Conservation (phyloP, 2,888 invertebrate species). For the Drosophila kambysellisi region DNA sequence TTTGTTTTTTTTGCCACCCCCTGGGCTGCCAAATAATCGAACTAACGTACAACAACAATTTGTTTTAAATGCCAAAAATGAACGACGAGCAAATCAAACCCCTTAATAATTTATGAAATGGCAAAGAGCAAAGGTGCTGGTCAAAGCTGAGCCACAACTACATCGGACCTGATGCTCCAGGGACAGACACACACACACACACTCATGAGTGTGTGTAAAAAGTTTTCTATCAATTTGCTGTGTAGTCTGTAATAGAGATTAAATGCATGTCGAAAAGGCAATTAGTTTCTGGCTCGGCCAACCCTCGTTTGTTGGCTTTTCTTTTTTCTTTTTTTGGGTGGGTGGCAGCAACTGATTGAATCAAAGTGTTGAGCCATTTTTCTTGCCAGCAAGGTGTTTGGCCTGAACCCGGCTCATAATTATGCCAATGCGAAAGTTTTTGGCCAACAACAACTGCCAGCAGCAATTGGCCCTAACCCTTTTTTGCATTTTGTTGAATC, state of each 20-base stretch:
- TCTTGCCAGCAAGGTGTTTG: conserved; percentile 64
- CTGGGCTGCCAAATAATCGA: conserved; percentile 74
- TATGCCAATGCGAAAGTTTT: conserved; percentile 38
- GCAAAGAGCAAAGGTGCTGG: conserved; percentile 59
- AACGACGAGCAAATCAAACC: conserved; percentile 60
- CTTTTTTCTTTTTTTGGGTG: background rate
- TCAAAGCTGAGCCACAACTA: conserved; percentile 3
- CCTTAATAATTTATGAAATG: conserved; percentile 79
- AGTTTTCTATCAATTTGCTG: conserved; percentile 70
- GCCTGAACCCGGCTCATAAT: conserved; percentile 33
- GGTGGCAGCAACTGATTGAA: conserved; percentile 57
- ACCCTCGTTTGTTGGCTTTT: conserved; percentile 34
- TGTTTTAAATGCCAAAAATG: conserved; percentile 78
- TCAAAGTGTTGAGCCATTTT: conserved; percentile 75
- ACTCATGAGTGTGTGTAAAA: conserved; percentile 22
- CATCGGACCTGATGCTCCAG: conserved; percentile 36
- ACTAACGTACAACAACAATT: conserved; percentile 79
- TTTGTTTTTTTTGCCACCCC: conserved; percentile 15
- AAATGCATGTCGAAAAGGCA: conserved; percentile 85
- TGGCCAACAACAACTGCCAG: conserved; percentile 56
- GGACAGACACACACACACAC: conserved; percentile 25
- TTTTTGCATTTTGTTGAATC: conserved; percentile 39
- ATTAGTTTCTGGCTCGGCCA: conserved; percentile 75
- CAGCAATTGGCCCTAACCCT: conserved; percentile 70
- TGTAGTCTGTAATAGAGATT: conserved; percentile 82